Evolutionary conservation across 2,797 vertebrate species (phyloP).

Genomic region (Muscicapa striata): DNA sequence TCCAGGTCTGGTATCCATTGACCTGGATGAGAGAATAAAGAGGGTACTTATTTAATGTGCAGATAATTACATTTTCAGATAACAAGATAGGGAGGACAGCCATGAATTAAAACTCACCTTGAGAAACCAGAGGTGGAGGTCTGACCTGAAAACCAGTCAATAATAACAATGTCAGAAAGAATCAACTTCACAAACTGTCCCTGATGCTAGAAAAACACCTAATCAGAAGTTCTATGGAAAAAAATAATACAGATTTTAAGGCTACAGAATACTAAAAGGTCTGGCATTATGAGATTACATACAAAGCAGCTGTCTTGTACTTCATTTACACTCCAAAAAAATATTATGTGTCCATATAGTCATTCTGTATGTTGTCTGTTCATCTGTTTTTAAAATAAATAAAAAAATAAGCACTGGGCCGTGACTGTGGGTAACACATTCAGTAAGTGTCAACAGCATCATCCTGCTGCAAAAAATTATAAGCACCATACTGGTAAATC

Average conservation of each 20-base stretch:
- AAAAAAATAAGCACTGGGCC: background rate
- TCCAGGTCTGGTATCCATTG: background rate
- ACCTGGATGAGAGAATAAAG: background rate
- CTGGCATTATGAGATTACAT: background rate
- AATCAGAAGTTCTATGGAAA: background rate
- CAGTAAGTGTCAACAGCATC: background rate
- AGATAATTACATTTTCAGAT: slow-evolving; percentile 2
- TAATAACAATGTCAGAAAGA: background rate
- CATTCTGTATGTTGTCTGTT: background rate
- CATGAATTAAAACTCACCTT: background rate
- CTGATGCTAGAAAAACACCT: background rate
- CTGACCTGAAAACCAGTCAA: background rate
- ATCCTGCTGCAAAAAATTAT: background rate
- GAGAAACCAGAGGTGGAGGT: background rate
- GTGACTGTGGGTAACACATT: background rate
- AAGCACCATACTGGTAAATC: background rate
- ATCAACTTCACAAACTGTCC: background rate
- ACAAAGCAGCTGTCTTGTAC: background rate
- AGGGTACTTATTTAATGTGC: background rate
- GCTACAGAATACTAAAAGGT: background rate
- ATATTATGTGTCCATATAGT: background rate
- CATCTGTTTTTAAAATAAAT: background rate
- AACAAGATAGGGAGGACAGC: background rate
- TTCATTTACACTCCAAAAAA: background rate
- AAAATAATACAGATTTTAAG: background rate